A percentile compares a stretch with the other conserved stretches of the same genome.
phyloP scores from a whole-genome alignment of 2,797 vertebrate species.

The Euphonia xanthogaster region DNA sequence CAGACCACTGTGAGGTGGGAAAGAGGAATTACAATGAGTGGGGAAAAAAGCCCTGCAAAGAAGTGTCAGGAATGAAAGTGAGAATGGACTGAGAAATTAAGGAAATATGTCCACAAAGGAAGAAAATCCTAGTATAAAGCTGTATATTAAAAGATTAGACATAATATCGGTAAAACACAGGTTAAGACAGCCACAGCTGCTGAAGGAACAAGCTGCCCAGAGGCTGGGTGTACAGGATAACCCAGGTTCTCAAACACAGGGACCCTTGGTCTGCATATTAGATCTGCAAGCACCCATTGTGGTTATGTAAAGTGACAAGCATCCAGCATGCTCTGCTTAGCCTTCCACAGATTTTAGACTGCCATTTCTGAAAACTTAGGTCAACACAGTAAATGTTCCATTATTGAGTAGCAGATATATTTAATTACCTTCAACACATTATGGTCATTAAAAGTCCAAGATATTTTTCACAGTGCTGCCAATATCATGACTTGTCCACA shows the following conservation, averaged over 20 bases:
- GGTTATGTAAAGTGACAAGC: not conserved
- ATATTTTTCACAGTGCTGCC: not conserved
- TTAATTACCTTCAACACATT: not conserved
- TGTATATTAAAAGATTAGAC: not conserved
- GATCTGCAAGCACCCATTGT: not conserved
- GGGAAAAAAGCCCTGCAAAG: not conserved
- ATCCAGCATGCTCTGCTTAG: not conserved
- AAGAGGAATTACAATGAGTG: not conserved
- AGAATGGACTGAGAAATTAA: not conserved
- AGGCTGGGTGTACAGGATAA: not conserved
- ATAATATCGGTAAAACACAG: not conserved
- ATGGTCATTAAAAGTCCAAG: not conserved
- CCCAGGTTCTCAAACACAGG: not conserved
- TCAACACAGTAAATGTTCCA: not conserved
- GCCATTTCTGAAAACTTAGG: not conserved
- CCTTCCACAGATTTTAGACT: not conserved
- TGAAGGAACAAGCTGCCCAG: not conserved
- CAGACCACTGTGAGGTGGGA: not conserved
- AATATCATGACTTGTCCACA: not conserved
- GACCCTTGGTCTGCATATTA: not conserved
- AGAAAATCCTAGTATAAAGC: not conserved
- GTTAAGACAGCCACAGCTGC: not conserved
- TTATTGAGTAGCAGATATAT: not conserved
- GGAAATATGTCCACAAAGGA: not conserved
- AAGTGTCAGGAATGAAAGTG: not conserved